A percentile compares a stretch with the other conserved stretches of the same genome.
Conservation (phyloP, 2,113 vertebrate species). For the Phocoena sinus region DNA sequence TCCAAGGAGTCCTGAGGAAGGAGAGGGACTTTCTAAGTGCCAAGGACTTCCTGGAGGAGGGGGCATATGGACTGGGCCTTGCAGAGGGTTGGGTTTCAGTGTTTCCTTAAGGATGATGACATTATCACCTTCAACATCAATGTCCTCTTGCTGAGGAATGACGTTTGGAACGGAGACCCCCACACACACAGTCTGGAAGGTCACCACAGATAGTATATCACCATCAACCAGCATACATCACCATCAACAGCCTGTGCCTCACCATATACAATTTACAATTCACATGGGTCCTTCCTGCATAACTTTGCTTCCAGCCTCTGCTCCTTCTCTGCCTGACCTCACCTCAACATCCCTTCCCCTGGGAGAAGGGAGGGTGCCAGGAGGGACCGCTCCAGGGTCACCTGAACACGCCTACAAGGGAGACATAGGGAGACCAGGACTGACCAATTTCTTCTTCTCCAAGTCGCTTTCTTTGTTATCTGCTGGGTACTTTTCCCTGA, state of each 20-base stretch:
- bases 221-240: fast-evolving
- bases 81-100: neutral
- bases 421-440: slow-evolving; percentile 20
- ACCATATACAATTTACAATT: fast-evolving
- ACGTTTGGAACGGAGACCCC: neutral
- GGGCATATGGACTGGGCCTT: neutral
- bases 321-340: neutral
- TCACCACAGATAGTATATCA: no score
- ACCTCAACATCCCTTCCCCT: neutral
- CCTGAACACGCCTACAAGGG: neutral
- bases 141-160: neutral
- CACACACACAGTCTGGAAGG: neutral
- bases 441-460: slow-evolving; percentile 71
- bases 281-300: fast-evolving
- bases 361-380: neutral
- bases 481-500: neutral
- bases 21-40: neutral
- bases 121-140: neutral
- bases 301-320: neutral
- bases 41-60: neutral
- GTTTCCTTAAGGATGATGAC: neutral
- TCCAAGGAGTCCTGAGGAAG: neutral
- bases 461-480: neutral
- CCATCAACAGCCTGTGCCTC: fast-evolving
- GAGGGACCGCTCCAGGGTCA: fast-evolving